Evolutionary conservation across 2,113 vertebrate genomes (phyloP).

Genomic region (Tringa solitaria): DNA sequence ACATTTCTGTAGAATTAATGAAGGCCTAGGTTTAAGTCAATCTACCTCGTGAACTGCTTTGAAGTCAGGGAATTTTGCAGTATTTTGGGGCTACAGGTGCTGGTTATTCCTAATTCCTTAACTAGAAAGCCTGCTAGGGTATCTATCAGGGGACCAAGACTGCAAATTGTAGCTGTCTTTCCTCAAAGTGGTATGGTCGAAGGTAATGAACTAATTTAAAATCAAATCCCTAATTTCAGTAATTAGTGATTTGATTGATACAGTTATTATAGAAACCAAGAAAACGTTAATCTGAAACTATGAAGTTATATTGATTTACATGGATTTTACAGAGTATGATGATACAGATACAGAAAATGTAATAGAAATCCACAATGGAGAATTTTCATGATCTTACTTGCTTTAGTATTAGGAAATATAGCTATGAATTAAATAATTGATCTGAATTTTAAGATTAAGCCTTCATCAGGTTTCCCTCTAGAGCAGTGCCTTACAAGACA

Average conservation of each 20-base stretch:
- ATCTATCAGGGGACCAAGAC: neutral
- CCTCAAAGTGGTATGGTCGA: neutral
- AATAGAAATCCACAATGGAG: neutral
- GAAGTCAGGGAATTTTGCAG: neutral
- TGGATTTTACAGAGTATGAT: neutral
- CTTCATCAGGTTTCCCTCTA: neutral
- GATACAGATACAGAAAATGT: neutral
- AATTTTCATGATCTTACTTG: neutral
- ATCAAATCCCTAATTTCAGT: neutral
- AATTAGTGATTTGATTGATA: neutral
- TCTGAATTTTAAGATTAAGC: neutral
- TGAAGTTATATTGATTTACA: neutral
- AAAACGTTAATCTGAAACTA: neutral
- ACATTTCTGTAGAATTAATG: neutral
- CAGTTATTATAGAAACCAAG: neutral
- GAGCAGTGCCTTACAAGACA: conserved; percentile 22
- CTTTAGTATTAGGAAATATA: neutral
- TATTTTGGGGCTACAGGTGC: neutral
- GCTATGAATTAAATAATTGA: neutral
- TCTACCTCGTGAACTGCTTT: neutral
- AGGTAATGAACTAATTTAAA: neutral
- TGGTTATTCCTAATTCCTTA: neutral
- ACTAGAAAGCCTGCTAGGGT: neutral
- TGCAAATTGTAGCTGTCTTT: neutral
- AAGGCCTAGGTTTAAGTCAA: neutral